Evolutionary conservation across 2,113 vertebrate species (phyloP).

Genomic region (Pseudolaguvia tuberculata): DNA sequence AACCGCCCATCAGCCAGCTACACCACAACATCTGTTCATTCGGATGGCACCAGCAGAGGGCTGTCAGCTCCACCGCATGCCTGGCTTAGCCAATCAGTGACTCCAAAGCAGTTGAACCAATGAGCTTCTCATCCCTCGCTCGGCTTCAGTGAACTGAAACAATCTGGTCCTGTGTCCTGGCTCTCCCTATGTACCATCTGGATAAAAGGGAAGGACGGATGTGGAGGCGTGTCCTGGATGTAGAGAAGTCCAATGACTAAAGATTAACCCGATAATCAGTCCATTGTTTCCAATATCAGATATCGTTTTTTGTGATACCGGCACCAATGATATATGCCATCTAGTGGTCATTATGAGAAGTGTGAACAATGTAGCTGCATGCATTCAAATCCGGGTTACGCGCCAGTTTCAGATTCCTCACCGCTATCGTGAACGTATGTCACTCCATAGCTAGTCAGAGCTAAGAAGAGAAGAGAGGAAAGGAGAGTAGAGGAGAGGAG

Average conservation of each 20-base stretch:
- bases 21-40: slow-evolving; percentile 46
- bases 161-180: slow-evolving; percentile 35
- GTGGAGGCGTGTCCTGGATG: neutral
- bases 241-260: too few species aligned
- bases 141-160: slow-evolving; percentile 34
- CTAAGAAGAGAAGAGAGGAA: too few species aligned
- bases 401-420: too few species aligned
- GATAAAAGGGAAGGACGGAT: slow-evolving; percentile 16
- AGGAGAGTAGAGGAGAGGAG: too few species aligned
- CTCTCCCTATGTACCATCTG: slow-evolving; percentile 41
- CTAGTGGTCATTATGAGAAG: too few species aligned
- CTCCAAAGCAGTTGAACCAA: slow-evolving; percentile 21
- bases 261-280: neutral
- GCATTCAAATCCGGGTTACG: too few species aligned
- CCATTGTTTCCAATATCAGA: neutral
- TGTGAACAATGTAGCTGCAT: too few species aligned
- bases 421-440: too few species aligned
- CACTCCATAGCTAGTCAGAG: too few species aligned
- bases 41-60: slow-evolving; percentile 32
- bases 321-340: too few species aligned
- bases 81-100: slow-evolving; percentile 38
- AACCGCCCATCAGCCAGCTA: slow-evolving; percentile 18
- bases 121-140: slow-evolving; percentile 32
- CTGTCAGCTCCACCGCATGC: slow-evolving; percentile 30
- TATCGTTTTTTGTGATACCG: too few species aligned